Base-by-base conservation (phyloP, 2,113 vertebrate species). In the Ondatra zibethicus region DNA sequence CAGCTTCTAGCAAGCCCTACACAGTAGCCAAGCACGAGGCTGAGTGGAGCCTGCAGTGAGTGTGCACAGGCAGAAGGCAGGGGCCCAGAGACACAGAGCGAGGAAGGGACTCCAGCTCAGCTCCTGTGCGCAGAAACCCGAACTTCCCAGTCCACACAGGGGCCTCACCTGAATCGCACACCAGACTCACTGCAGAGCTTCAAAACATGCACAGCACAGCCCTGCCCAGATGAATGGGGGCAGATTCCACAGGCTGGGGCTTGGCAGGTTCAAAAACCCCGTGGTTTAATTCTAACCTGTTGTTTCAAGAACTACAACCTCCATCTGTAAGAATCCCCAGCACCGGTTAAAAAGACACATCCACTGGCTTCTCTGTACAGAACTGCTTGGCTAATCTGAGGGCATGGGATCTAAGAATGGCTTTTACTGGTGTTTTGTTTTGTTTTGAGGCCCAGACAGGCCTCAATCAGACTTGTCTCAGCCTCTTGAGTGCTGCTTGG, bases 1-100 rank as follows among this genome's bases (percentile, higher is more conserved):
- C 45, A 63, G 5, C 2, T 0, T 25, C 50, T 45, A 42, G 27
- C 11, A 42, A 73, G 8, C 13, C 29, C 72, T 50, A 33, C 45
- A 66, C 36, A 39, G 47, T 13, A 47, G 7, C 2, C 0, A 0
- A 0, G 3, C 70, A 0, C 8, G 9, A 5, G 36, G 14, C 47
- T 23, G 58, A 55, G 3, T 27, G n/a, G n/a, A 73, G 33, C 13
- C 14, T 61, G 5, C 55, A 68, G 5, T 10, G n/a, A 45, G 17
- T 10, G 8, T 39, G 25, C 5, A 23, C 17, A 36, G 2, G 9
- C 25, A 39, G 76, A 88, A 52, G 52, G 10, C 27, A 7, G 27
- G 36, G 11, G 45, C 12, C 1, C 82, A 13, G 19, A 29, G 33
- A 29, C 4, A 12, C 36, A 23, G 61, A 4, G 21, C 0, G 0